A percentile compares a stretch with the other conserved stretches of the same genome.
Conservation (phyloP, 64 coral and sea anemone species). For the Montipora capricornis region DNA sequence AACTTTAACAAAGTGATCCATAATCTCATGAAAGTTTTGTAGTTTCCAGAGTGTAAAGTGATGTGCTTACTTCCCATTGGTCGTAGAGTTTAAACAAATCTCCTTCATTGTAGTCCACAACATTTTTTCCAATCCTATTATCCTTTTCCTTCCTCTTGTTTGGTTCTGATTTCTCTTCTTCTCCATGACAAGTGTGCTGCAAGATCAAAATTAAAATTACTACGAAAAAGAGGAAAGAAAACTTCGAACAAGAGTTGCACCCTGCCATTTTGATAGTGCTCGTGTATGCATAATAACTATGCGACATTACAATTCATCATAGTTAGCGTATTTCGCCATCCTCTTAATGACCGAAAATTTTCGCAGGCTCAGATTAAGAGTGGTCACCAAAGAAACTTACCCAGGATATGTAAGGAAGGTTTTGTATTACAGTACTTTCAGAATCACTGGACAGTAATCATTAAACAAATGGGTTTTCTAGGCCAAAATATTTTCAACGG, state of each 20-base stretch:
- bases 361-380: constrained; percentile 3
- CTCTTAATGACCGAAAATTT: background rate
- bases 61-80: constrained; percentile 94
- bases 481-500: no score
- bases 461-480: no score
- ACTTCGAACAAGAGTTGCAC: background rate
- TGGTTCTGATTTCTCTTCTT: constrained; percentile 57
- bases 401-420: no score
- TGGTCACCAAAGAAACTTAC: background rate
- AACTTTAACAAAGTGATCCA: no score
- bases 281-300: no score
- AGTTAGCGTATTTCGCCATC: background rate
- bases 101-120: constrained; percentile 92
- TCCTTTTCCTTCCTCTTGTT: constrained; percentile 76
- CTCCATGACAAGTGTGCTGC: background rate
- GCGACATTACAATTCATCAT: no score
- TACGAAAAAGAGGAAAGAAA: background rate
- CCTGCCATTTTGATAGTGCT: background rate
- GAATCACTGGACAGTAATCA: no score
- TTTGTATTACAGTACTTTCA: no score
- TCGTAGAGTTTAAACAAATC: constrained; percentile 86
- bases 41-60: background rate
- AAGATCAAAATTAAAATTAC: constrained; percentile 4
- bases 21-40: no score
- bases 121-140: constrained; percentile 91